phyloP scores from a whole-genome alignment of 2,113 vertebrate species.

The Caretta caretta region DNA sequence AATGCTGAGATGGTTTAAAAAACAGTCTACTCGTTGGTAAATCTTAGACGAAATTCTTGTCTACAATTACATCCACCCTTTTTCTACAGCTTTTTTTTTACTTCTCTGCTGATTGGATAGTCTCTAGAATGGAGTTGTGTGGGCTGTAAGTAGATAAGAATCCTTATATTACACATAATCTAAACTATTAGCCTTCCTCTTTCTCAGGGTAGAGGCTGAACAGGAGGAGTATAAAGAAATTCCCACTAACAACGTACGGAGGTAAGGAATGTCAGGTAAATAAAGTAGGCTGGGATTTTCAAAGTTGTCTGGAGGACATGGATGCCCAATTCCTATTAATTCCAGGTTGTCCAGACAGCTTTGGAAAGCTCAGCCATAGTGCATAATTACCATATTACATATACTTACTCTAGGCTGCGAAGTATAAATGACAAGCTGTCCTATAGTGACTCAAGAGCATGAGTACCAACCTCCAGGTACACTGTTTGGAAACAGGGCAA shows the following conservation, averaged over 20 bases:
- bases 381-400: slow-evolving; percentile 28
- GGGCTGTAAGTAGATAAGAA: not conserved
- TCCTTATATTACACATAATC: not conserved
- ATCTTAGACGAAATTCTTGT: slow-evolving; percentile 54
- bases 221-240: not conserved
- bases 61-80: slow-evolving; percentile 38
- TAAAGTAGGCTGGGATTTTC: not conserved
- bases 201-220: not conserved
- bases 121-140: not conserved
- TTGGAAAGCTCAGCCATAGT: slow-evolving; percentile 42
- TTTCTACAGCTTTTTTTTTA: not conserved
- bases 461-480: no score
- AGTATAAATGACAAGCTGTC: no score
- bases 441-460: no score
- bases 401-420: not conserved
- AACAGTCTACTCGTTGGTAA: slow-evolving; percentile 66
- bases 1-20: slow-evolving; percentile 63
- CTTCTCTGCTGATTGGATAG: slow-evolving; percentile 7
- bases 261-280: slow-evolving; percentile 7
- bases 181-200: not conserved
- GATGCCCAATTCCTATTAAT: not conserved
- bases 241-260: not conserved
- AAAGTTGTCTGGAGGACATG: not conserved
- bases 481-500: no score
- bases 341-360: slow-evolving; percentile 29